Evolutionary conservation across 2,113 vertebrate species (phyloP).

Genomic region (Ctenomys sociabilis): DNA sequence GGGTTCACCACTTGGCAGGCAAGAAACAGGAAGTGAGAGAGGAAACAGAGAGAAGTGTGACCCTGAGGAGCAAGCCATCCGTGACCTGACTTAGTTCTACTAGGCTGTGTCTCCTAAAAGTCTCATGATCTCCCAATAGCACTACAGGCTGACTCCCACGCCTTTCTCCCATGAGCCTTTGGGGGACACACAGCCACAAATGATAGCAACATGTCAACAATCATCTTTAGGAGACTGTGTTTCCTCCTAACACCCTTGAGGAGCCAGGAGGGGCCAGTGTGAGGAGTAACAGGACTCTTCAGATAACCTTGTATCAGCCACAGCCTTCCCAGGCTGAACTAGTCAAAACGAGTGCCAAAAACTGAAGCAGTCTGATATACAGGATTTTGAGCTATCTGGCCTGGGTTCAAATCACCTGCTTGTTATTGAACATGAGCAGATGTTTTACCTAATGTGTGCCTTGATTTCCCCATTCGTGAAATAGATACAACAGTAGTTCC

Average conservation of each 20-base stretch:
- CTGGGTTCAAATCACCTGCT: not conserved
- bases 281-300: not conserved
- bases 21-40: not conserved
- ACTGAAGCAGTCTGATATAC: not conserved
- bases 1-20: not conserved
- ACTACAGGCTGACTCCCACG: not conserved
- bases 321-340: not conserved
- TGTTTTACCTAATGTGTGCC: not conserved
- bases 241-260: not conserved
- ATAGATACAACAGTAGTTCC: not conserved
- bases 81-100: not conserved
- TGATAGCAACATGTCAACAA: not conserved
- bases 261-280: not conserved
- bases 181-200: not conserved
- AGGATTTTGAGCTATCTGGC: not conserved
- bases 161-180: not conserved
- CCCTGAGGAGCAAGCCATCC: not conserved
- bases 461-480: not conserved
- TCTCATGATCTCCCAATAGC: not conserved
- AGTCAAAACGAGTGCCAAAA: not conserved
- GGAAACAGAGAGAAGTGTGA: not conserved
- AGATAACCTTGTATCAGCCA: not conserved
- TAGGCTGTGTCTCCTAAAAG: not conserved
- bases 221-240: not conserved
- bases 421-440: not conserved